Evolutionary conservation across 1,140 invertebrate species (phyloP).

Genomic region (Archegozetes longisetosus): DNA sequence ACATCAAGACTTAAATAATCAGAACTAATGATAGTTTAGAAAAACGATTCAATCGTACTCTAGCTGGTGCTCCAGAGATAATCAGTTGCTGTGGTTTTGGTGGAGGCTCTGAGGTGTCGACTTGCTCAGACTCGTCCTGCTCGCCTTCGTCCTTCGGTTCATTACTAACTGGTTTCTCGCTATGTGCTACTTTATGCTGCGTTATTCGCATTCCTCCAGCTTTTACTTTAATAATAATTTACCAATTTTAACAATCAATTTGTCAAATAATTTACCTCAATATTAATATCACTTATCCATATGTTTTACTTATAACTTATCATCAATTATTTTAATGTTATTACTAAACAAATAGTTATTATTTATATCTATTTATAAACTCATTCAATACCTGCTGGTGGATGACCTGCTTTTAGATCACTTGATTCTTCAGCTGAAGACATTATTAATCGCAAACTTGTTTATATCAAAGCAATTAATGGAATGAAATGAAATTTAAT

Average conservation of each 20-base stretch:
- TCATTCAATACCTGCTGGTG: constrained; percentile 54
- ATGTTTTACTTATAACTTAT: constrained; percentile 22
- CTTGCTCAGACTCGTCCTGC: constrained; percentile 25
- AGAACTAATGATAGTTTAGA: too few relatives aligned
- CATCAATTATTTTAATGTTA: neutral
- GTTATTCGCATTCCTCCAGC: constrained; percentile 80
- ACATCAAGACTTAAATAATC: too few relatives aligned
- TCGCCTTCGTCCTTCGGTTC: constrained; percentile 29
- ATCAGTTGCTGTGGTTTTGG: constrained; percentile 46
- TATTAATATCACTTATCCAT: too few relatives aligned
- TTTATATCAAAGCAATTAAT: too few relatives aligned
- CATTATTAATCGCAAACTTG: too few relatives aligned
- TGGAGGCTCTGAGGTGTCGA: constrained; percentile 28
- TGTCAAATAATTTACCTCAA: too few relatives aligned
- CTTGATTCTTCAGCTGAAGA: constrained; percentile 35
- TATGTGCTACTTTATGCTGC: constrained; percentile 55
- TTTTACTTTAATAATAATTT: too few relatives aligned
- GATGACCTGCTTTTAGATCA: constrained; percentile 58
- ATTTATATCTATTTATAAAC: constrained; percentile 17
- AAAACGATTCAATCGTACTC: too few relatives aligned
- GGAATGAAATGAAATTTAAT: too few relatives aligned
- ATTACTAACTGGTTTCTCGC: constrained; percentile 25
- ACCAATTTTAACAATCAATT: too few relatives aligned
- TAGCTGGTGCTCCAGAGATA: constrained; percentile 54
- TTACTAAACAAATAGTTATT: constrained; percentile 9